These are phyloP conservation scores for Premnoplex brunnescens DNA, from an alignment of 2,797 vertebrate species.

Conservation along the genomic window DNA sequence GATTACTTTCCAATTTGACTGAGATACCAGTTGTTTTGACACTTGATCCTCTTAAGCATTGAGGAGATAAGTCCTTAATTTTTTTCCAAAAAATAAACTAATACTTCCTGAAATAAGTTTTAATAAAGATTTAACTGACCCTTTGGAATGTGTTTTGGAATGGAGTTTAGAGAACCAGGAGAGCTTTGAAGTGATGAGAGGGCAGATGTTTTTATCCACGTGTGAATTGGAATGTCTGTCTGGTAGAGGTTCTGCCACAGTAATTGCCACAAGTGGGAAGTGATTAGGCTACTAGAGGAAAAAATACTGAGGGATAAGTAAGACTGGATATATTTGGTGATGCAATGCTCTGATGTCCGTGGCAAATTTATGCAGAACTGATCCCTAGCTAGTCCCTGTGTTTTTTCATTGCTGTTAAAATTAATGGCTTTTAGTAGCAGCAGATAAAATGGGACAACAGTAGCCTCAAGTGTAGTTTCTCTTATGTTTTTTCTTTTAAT, in stretches of 20 bases:
- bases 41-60: not conserved
- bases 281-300: not conserved
- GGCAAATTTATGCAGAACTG: not conserved
- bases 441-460: not conserved
- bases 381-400: not conserved
- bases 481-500: not conserved
- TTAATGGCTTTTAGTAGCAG: not conserved
- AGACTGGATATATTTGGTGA: not conserved
- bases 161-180: not conserved
- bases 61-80: not conserved
- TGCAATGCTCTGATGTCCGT: not conserved
- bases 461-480: not conserved
- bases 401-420: not conserved
- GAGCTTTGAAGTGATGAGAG: not conserved
- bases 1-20: not conserved
- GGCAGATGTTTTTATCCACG: not conserved
- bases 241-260: not conserved
- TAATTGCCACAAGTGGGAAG: not conserved
- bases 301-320: not conserved
- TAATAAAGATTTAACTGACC: not conserved
- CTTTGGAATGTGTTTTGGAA: not conserved
- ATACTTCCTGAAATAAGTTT: not conserved
- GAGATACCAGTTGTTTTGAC: not conserved
- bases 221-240: not conserved
- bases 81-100: not conserved